Conservation (phyloP, 1,140 invertebrate genomes). For the Hylyphantes graminicola region DNA sequence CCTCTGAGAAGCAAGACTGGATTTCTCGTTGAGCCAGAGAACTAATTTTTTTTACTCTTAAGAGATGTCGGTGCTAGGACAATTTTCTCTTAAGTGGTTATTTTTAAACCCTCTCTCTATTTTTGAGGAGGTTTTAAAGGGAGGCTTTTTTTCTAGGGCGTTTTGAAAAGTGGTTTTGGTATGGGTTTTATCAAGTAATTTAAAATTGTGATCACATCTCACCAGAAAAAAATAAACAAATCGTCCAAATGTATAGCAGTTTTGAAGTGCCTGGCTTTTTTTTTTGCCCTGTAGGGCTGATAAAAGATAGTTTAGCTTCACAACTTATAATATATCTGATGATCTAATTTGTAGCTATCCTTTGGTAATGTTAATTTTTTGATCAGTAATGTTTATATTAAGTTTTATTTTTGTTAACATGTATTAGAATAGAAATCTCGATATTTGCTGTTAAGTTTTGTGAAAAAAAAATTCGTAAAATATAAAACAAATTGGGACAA, state of each 20-base stretch:
- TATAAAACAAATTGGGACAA: no score
- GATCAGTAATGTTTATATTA: slow-evolving; percentile 1
- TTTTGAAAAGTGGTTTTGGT: not conserved
- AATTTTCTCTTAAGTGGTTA: no score
- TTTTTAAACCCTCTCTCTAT: no score
- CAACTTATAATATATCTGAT: not conserved
- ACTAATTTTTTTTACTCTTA: no score
- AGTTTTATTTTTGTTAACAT: slow-evolving; percentile 2
- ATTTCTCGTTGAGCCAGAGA: no score
- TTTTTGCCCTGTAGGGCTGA: not conserved
- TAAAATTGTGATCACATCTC: no score
- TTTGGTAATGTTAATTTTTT: not conserved
- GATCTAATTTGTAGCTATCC: not conserved
- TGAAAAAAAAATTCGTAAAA: no score
- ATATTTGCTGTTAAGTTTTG: slow-evolving; percentile 5
- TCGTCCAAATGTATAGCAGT: not conserved
- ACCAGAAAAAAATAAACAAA: not conserved
- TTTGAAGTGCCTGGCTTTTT: slow-evolving; percentile 19
- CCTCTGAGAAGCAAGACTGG: no score
- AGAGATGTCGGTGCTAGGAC: no score
- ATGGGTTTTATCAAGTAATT: no score
- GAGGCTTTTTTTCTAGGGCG: not conserved
- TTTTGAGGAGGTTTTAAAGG: not conserved
- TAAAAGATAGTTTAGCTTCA: not conserved
- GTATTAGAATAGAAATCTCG: not conserved